Base-by-base conservation (phyloP, 2,113 vertebrate genomes). In the Channa maculata region DNA sequence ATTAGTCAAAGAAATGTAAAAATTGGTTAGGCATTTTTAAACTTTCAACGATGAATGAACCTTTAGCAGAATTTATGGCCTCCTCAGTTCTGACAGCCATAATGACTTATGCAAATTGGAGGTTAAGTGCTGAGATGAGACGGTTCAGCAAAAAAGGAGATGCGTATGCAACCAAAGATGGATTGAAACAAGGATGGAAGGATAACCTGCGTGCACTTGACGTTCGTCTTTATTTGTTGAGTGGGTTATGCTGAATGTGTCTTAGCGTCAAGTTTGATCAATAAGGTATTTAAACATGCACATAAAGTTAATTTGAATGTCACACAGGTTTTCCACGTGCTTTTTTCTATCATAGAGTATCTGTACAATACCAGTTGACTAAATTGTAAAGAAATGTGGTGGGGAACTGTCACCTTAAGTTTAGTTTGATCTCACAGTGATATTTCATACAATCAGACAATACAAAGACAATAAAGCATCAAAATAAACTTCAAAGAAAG, bases 31-130 rank as follows among this genome's bases (percentile, higher is more conserved):
- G 82, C 70, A 75, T 88, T 88, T 89, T 87, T 61, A 90, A 91
- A 88, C 83, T 82, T 79, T 70, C 82, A 63, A 71, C 79, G 85
- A 90, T 86, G 60, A 79, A 91, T 91, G 87, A 79, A 87, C 84
- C 88, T 83, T 88, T 87, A 72, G 71, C 41, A 67, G 77, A 87
- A 93, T 93, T 90, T 89, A 93, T 92, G 54, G 81, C 83, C 86
- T 82, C 73, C 84, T 85, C 68, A 8, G 75, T 89, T 79, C 80
- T 89, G 87, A 88, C 88, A 91, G 64, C 69, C 75, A 65, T 93
- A 93, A 93, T 91, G 92, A 88, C 89, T 91, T 93, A 92, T 93
- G 92, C 87, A 94, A 93, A 93, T 93, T 39, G 60, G 83, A 89
- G 88, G 86, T 90, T 92, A 89, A 91, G 82, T 90, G 85, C 79